These are phyloP conservation scores for Rhinoptilus africanus DNA, from an alignment of 2,113 vertebrate genomes.

Conservation along the genomic window DNA sequence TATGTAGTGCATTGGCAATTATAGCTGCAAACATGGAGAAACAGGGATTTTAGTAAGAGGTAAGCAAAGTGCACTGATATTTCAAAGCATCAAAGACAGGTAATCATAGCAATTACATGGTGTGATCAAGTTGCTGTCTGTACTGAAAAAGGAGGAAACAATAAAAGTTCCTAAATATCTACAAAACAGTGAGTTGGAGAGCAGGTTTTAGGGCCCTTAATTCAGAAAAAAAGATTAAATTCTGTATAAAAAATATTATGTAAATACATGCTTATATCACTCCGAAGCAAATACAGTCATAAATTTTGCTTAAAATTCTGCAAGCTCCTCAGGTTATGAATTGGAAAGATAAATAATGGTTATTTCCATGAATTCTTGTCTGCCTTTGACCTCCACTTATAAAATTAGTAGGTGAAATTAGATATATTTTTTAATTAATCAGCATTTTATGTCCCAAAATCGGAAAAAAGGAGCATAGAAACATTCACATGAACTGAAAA, in stretches of 20 bases:
- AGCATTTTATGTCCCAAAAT: background rate
- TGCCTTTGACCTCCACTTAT: background rate
- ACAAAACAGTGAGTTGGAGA: background rate
- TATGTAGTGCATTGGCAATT: background rate
- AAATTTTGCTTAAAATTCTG: background rate
- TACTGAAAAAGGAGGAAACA: background rate
- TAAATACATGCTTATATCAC: background rate
- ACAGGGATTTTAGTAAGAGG: background rate
- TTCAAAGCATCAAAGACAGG: background rate
- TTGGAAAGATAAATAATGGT: background rate
- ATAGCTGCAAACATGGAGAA: background rate
- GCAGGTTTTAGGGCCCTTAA: background rate
- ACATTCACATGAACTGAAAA: background rate
- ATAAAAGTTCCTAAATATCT: background rate
- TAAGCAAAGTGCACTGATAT: background rate
- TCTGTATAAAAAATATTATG: background rate
- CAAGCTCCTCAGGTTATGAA: background rate
- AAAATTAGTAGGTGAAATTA: background rate
- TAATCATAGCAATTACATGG: background rate
- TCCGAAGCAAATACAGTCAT: background rate
- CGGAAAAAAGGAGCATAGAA: background rate
- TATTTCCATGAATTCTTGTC: background rate
- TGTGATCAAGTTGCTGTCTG: background rate
- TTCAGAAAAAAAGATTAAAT: background rate
- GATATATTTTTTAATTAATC: background rate